Conservation (phyloP, 1,140 invertebrate species). For the Leptinotarsa texana region DNA sequence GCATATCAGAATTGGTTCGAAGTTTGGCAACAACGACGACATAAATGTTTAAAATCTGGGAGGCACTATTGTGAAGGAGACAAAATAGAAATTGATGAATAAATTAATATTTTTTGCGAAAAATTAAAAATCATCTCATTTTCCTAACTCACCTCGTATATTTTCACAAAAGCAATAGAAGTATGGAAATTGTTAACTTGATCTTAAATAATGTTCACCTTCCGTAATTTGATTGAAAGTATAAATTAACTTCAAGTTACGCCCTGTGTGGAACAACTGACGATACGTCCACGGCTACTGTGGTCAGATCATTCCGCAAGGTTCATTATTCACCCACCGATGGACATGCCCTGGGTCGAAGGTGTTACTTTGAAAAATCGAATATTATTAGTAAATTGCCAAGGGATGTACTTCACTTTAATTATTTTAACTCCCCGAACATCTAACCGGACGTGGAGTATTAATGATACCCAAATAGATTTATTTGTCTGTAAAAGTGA, state of each 20-base stretch:
- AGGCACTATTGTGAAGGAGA: too few species aligned
- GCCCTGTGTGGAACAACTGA: too few species aligned
- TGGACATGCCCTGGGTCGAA: slow-evolving; percentile 21
- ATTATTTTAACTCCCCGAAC: slow-evolving; percentile 18
- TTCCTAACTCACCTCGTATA: too few species aligned
- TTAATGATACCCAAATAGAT: background rate
- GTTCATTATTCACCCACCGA: slow-evolving; percentile 6
- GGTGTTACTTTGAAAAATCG: slow-evolving; percentile 34
- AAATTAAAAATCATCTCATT: too few species aligned
- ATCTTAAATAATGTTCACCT: too few species aligned
- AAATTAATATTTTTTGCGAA: too few species aligned
- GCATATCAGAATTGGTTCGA: too few species aligned
- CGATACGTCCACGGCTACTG: slow-evolving; percentile 23
- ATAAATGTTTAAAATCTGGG: too few species aligned
- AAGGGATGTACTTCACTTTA: slow-evolving; percentile 25
- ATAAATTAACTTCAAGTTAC: background rate
- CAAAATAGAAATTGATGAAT: too few species aligned
- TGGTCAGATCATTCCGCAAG: slow-evolving; percentile 25
- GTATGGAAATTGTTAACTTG: too few species aligned
- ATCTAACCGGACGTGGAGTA: background rate
- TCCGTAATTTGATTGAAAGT: background rate
- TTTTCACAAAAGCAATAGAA: too few species aligned
- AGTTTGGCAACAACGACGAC: too few species aligned
- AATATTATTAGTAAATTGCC: slow-evolving; percentile 32
- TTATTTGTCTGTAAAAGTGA: background rate